Base-by-base conservation (phyloP, 2,797 vertebrate species). In the Coregonus sp. region DNA sequence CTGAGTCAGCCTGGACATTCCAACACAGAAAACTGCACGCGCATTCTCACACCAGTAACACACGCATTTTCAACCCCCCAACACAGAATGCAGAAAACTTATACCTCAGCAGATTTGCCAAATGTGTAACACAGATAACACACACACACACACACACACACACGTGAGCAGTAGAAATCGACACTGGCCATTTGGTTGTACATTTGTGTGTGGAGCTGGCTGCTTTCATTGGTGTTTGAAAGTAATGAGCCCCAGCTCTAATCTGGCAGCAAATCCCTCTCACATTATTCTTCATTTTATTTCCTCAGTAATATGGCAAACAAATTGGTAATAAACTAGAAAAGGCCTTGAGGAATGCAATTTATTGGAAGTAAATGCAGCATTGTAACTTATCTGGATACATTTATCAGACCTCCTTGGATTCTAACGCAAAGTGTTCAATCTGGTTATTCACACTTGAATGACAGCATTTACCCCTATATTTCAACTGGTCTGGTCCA, bases 261-360 rank as follows among this genome's bases (percentile, higher is more conserved):
- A 87, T 81, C 79, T 87, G 79, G 75, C 84, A 87, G 83, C 79
- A 86, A 85, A 88, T 84, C 73, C 75, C 40, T 40, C 65, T 75
- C n/a, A 35, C 80, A 88, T 81, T 79, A 78, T 85, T 79, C 25
- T 37, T 33, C 31, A 75, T 82, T 88, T 87, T 81, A 86, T 47
- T 87, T 88, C 82, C 18, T 29, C 75, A 83, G 82, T 75, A 78
- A 77, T 52, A 59, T 78, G 65, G 74, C 85, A 86, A 87, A 87
- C 2, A 88, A 85, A 89, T 88, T 89, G 78, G 77, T 7, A 40
- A 68, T 77, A 54, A 81, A 72, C 63, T 71, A 72, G 75, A 81
- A 78, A 85, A 71, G n/a, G 79, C 84, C 72, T 75, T 18, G 73
- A 81, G 85, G 84, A 88, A 89, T 85, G 86, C 72, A 70, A 65